These are phyloP conservation scores for Eupristina koningsbergeri DNA, from an alignment of 1,140 invertebrate genomes.

Conservation along the genomic window DNA sequence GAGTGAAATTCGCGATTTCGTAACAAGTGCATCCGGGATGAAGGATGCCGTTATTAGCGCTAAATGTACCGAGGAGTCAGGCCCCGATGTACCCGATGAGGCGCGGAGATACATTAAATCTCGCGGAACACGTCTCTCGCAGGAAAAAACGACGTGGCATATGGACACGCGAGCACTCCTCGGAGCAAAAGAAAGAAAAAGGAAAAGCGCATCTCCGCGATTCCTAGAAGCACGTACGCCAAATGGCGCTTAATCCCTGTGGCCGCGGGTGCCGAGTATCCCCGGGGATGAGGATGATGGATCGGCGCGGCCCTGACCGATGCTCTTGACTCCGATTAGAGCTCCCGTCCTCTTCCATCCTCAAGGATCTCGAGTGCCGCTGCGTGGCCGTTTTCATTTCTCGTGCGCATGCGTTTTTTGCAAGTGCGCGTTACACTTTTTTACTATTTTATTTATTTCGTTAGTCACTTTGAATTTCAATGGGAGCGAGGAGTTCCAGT, in stretches of 20 bases:
- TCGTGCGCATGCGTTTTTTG: neutral
- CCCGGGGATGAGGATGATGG: neutral
- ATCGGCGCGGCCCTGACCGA: constrained; percentile 36
- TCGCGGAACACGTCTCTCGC: too few species aligned
- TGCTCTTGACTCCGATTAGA: constrained; percentile 60
- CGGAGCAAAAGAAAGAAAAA: neutral
- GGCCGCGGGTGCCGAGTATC: neutral
- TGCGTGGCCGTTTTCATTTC: neutral
- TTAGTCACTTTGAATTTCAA: neutral
- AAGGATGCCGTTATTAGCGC: too few species aligned
- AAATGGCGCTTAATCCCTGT: neutral
- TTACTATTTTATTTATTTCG: neutral
- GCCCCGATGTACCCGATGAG: too few species aligned
- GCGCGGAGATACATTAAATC: too few species aligned
- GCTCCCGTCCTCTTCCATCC: neutral
- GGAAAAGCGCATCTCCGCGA: neutral
- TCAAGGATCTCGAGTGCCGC: neutral
- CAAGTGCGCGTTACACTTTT: neutral
- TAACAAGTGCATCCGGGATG: neutral
- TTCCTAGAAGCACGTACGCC: neutral
- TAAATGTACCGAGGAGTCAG: too few species aligned
- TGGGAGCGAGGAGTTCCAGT: too few species aligned
- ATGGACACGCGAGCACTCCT: neutral
- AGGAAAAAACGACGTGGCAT: too few species aligned
- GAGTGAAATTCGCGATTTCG: neutral